Evolutionary conservation across 2,113 vertebrate genomes (phyloP).

Genomic region (Solenodon paradoxus): DNA sequence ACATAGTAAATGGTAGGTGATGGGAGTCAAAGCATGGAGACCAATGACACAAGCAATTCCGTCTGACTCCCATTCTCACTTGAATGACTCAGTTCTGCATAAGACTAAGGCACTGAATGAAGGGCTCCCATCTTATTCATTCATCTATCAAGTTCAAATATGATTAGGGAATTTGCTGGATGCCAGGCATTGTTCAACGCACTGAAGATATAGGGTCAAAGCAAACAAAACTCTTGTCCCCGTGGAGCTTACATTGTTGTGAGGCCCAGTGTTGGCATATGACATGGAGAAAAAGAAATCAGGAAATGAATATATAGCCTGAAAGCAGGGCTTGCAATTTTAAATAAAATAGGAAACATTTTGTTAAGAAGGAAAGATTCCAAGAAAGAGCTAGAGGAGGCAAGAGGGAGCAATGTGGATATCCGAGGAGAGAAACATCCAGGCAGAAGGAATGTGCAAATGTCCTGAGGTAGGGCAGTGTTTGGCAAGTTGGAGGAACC

Average conservation of each 20-base stretch:
- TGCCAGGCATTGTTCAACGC: neutral
- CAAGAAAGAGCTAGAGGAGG: neutral
- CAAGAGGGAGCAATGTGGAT: neutral
- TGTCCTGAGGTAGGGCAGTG: neutral
- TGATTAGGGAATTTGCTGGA: neutral
- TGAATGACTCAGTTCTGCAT: neutral
- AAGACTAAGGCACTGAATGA: neutral
- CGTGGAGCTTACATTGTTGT: neutral
- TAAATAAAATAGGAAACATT: neutral
- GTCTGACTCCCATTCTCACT: neutral
- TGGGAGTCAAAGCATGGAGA: neutral
- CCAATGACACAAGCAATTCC: neutral
- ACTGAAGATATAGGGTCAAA: neutral
- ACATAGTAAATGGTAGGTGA: neutral
- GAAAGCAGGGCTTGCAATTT: neutral
- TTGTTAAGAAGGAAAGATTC: neutral
- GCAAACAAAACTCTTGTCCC: neutral
- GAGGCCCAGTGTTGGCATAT: neutral
- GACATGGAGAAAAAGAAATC: neutral
- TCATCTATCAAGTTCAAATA: neutral
- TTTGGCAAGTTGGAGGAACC: neutral
- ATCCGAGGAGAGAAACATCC: neutral
- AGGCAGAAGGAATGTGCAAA: neutral
- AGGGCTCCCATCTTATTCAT: neutral
- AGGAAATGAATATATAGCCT: neutral